Base-by-base conservation (phyloP, 2,888 invertebrate genomes). In the Philereme vetulata region DNA sequence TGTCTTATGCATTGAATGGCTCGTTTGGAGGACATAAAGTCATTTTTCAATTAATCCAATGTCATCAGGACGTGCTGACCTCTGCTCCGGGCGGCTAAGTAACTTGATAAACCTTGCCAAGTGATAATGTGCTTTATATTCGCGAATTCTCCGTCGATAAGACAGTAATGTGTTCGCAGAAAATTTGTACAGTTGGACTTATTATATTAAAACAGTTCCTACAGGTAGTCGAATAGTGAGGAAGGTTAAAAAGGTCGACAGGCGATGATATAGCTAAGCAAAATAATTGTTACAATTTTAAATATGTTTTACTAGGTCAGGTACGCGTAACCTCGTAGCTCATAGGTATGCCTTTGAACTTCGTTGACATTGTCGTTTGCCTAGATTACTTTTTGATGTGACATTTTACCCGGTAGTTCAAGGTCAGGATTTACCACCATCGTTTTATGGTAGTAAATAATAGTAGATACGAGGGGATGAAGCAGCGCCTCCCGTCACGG, bases 21-120 rank as follows among this genome's bases (percentile, higher is more conserved):
- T 75, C 76, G 75, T 73, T 77, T 78, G 77, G 80, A 88, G 88
- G 75, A 76, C 77, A 73, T 80, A 81, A 85, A 84, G 87, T 87
- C 81, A 88, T 89, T 86, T 88, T 88, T 84, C 88, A 90, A 90
- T 90, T 86, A 86, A 77, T 77, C 72, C 88, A 90, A 90, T 88
- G 89, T 87, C 89, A 86, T 80, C 80, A 82, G 89, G 86, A 85
- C 88, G 78, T 65, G 56, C 58, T 79, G 88, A 84, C 84, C 87
- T 86, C 81, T 79, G 76, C 75, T 72, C 75, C 66, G 75, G 72
- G 74, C 73, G 68, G 72, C 62, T 64, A 65, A 70, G 60, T 58
- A 53, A 60, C 60, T 65, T 54, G 64, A 60, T 66, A 56, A 68
- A 54, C 58, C 60, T 51, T 47, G 51, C 36, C 73, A 70, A 61